Evolutionary conservation across 2,888 invertebrate species (phyloP), one percentile per base, ranked within the genome.

Genomic region (Amiota communis): DNA sequence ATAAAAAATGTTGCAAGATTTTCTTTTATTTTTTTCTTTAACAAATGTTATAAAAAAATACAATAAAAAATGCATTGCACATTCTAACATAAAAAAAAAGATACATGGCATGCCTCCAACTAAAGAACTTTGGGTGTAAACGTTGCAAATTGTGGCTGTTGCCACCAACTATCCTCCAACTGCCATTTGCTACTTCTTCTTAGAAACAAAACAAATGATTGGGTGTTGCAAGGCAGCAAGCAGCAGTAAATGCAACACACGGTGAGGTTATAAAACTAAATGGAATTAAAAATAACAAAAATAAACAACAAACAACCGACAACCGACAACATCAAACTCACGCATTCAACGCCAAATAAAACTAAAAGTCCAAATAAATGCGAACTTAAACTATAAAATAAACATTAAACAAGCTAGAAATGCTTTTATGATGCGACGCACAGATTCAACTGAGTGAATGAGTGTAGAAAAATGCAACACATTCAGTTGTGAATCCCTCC

Each of bases 361-460:
- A 80, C 81, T 82, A 87, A 87, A 85, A 79, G 79, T 80, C 82
- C 81, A 85, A 82, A 83, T 81, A 86, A 87, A 87, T 82, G 82
- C 85, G 79, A 86, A 86, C 86, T 86, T 87, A 80, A 87, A 86
- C 87, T 85, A 86, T 86, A 86, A 86, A 87, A 86, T 86, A 84
- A 86, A 83, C 85, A 85, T 86, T 86, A 86, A 87, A 83, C 82
- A 81, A 82, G 83, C 82, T 83, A 81, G 85, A 86, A 87, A 86
- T 86, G 79, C 75, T 86, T 85, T 85, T 85, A 85, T 84, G 79
- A 53, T 68, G 75, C 84, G 78, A 76, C 83, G 81, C 74, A 20
- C 20, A 20, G 59, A 59, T 59, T 59, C 59, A 20, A 53, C 13
- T 53, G 15, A 53, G 15, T n/a, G 53, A 53, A n/a, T 13, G 36